These are phyloP conservation scores for Bubo bubo DNA, from an alignment of 2,113 vertebrate species.

Conservation along the genomic window DNA sequence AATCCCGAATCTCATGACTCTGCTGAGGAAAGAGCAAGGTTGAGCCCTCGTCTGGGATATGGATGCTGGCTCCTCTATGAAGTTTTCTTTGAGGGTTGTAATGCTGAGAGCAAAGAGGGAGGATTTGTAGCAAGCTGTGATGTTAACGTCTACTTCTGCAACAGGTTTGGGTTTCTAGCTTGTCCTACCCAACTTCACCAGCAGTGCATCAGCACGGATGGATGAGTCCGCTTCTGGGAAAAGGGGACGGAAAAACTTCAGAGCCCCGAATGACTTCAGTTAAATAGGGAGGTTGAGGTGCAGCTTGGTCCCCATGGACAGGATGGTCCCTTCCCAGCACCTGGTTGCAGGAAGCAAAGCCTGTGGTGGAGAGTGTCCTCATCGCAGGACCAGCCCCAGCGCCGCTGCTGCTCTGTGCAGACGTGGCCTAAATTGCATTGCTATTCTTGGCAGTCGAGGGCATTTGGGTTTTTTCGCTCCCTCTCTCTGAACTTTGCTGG, in stretches of 20 bases:
- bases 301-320: rapidly evolving
- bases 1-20: not conserved
- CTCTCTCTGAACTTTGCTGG: not conserved
- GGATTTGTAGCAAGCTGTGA: not conserved
- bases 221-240: not conserved
- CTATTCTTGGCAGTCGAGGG: constrained; percentile 17
- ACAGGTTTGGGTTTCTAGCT: not conserved
- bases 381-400: rapidly evolving
- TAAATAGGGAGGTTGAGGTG: not conserved
- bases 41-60: not conserved
- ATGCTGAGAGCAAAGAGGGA: not conserved
- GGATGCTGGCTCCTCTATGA: rapidly evolving
- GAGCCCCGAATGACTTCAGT: rapidly evolving
- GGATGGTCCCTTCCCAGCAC: not conserved
- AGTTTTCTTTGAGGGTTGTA: rapidly evolving
- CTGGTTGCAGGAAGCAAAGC: not conserved
- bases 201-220: not conserved
- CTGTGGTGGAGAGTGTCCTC: not conserved
- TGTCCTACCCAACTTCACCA: not conserved
- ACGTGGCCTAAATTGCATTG: not conserved
- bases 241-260: not conserved
- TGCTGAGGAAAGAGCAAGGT: rapidly evolving
- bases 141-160: not conserved
- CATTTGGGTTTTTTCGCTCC: not conserved
- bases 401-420: not conserved